A percentile compares a stretch with the other conserved stretches of the same genome.
Conservation (phyloP, 2,113 vertebrate genomes). For the Illadopsis cleaveri region DNA sequence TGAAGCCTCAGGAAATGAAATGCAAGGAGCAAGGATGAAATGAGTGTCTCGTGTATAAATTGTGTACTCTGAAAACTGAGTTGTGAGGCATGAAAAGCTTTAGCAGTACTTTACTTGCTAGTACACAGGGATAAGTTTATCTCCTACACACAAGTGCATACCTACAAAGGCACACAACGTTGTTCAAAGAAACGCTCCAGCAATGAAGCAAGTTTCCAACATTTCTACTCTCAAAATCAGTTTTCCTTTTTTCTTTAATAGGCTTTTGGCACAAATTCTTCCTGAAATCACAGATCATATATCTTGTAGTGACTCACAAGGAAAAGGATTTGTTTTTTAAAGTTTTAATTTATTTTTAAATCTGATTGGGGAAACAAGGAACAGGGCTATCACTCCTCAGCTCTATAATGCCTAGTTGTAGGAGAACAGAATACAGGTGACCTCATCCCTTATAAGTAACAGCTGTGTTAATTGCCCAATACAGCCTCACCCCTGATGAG, state of each 20-base stretch:
- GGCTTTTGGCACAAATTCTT: neutral
- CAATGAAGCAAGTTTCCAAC: neutral
- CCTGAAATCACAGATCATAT: neutral
- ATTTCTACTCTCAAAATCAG: neutral
- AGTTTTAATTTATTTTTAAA: neutral
- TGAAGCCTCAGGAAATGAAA: slow-evolving; percentile 22
- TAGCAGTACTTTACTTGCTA: neutral
- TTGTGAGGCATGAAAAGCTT: neutral
- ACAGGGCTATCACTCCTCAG: neutral
- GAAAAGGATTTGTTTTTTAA: neutral
- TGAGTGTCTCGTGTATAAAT: neutral
- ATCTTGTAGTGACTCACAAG: neutral
- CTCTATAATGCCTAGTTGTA: neutral
- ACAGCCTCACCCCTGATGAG: neutral
- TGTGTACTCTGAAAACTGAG: neutral
- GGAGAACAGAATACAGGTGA: neutral
- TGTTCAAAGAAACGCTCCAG: neutral
- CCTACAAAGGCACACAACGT: accelerated
- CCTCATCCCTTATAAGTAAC: neutral
- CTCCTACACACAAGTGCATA: neutral
- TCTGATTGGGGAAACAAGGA: neutral
- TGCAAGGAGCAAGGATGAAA: neutral
- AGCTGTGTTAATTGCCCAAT: neutral
- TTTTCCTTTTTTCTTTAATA: neutral
- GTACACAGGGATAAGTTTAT: neutral